Conservation (phyloP, 2,888 invertebrate genomes). For the Drosophila algonquin region DNA sequence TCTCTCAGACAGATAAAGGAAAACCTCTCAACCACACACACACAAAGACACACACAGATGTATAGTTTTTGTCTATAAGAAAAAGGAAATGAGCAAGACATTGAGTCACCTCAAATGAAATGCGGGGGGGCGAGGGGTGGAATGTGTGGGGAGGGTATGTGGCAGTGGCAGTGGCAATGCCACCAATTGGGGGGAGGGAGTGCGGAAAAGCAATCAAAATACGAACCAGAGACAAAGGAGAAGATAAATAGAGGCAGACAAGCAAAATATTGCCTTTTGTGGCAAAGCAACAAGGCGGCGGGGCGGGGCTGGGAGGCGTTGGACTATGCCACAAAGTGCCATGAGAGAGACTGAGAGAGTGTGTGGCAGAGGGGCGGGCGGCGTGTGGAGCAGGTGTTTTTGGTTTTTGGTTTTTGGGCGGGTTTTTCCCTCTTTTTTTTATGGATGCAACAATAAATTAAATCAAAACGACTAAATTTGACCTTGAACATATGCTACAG, state of each 20-base stretch:
- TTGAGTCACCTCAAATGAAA: conserved; percentile 69
- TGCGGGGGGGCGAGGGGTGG: background rate
- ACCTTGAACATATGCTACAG: conserved; percentile 58
- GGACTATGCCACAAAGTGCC: conserved; percentile 15
- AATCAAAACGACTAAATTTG: conserved; percentile 75
- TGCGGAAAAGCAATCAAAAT: conserved; percentile 74
- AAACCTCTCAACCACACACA: conserved; percentile 3
- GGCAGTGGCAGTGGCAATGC: background rate
- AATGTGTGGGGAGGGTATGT: background rate
- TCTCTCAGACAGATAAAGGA: conserved; percentile 23
- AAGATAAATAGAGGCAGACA: conserved; percentile 72
- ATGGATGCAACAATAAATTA: conserved; percentile 76
- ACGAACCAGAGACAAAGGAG: conserved; percentile 61
- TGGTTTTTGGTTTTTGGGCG: conserved; percentile 22
- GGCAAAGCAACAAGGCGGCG: conserved; percentile 39
- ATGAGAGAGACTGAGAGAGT: background rate
- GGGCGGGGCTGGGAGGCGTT: background rate
- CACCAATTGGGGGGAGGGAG: conserved; percentile 17
- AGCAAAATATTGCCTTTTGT: conserved; percentile 72
- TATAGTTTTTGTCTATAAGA: conserved; percentile 59
- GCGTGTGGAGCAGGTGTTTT: conserved; percentile 50
- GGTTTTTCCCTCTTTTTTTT: conserved; percentile 6
- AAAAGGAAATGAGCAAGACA: conserved; percentile 73
- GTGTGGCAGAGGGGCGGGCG: conserved; percentile 4
- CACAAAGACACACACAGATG: conserved; percentile 41